These are phyloP conservation scores for Sebastes oblongus DNA, from an alignment of 2,797 vertebrate genomes.

Conservation along the genomic window DNA sequence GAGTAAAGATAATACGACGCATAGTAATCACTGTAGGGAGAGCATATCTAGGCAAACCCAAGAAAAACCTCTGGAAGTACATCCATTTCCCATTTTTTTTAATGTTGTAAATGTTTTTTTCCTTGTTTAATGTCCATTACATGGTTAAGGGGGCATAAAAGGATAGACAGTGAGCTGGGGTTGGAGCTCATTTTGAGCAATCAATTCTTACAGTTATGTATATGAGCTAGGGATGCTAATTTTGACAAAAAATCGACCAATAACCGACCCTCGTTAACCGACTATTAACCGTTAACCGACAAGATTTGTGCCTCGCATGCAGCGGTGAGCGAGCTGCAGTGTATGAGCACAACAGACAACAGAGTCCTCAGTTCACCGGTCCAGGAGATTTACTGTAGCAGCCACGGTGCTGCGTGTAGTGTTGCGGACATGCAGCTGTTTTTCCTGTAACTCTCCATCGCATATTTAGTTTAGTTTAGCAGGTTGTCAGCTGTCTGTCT, in stretches of 20 bases:
- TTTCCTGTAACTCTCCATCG: fast-evolving
- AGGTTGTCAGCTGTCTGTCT: no score
- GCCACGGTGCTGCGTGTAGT: no score
- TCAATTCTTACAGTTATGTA: not conserved
- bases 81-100: not conserved
- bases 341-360: no score
- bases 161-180: not conserved
- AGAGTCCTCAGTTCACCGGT: no score
- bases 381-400: no score
- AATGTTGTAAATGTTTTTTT: not conserved
- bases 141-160: not conserved
- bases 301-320: no score
- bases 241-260: fast-evolving
- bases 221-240: no score
- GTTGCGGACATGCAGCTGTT: fast-evolving
- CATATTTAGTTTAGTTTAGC: no score
- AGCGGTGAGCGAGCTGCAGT: no score
- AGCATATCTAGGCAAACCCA: not conserved
- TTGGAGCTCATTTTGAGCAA: not conserved
- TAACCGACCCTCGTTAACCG: no score
- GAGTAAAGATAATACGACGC: slow-evolving; percentile 28
- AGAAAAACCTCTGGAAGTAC: not conserved
- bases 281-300: no score
- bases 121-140: not conserved
- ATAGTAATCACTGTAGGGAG: not conserved